Evolutionary conservation across 2,888 invertebrate species (phyloP), one percentile per base, ranked within the genome.

Genomic region (Thymelicus lineola): DNA sequence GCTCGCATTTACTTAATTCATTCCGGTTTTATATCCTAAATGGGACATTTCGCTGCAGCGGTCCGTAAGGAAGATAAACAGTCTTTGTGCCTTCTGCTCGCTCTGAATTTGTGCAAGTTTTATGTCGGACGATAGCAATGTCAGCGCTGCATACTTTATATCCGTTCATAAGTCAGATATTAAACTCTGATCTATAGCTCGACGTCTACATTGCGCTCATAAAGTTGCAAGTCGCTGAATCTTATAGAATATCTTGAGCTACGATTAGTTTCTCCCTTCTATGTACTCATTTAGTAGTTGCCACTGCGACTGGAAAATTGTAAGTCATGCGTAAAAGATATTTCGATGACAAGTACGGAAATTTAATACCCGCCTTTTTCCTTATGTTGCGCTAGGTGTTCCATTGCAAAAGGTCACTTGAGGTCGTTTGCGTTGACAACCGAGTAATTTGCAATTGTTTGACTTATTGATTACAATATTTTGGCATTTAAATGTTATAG

Each of bases 1-100:
- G 50, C 58, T 59, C 58, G 42, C 69, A 69, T 69, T 69, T 58
- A 69, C 63, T 69, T 69, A 63, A 69, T 69, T 63, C 69, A 69
- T 69, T 70, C 50, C 38, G 63, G 64, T 70, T 64, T 64, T 50
- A 64, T 64, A 70, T 53, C 64, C 48, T 53, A 64, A 64, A 64
- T 63, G 63, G 58, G 63, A 50, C 69, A 57, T 68, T 69, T 63
- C 63, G 50, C 63, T 63, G 69, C 69, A 59, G n/a, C 58, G 63
- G 63, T 28, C 57, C 28, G 58, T 69, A 48, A 58, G 46, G 48
- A 63, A 63, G 59, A 70, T 38, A 38, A 63, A 50, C 10, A 38
- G 36, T 36, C 17, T n/a, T 35, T 48, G n/a, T n/a, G 68, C 20
- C 46, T 46, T 69, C 7, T 57, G 68, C 53, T 38, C 6, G 62